These are phyloP conservation scores for Pinctada fucata DNA, from an alignment of 2,888 invertebrate genomes.

Conservation along the genomic window DNA sequence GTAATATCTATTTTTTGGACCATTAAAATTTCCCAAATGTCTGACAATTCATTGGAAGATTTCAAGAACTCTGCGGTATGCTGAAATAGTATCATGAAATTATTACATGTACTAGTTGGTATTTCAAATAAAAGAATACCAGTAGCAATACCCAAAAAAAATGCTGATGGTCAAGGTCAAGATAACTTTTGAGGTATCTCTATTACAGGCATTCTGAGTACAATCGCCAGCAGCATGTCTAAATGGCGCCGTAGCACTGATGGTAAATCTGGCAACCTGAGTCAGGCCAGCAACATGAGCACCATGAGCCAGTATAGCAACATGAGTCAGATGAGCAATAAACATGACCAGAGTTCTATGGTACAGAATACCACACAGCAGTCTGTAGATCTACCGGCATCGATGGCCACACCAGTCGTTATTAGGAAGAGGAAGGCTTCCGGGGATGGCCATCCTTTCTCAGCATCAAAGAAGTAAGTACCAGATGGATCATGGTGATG, in stretches of 20 bases:
- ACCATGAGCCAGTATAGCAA: slow-evolving; percentile 46
- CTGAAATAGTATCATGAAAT: too few relatives aligned
- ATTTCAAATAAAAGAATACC: too few relatives aligned
- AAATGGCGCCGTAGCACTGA: slow-evolving; percentile 69
- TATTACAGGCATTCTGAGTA: slow-evolving; percentile 68
- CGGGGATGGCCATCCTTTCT: slow-evolving; percentile 63
- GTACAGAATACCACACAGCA: slow-evolving; percentile 19
- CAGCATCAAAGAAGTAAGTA: slow-evolving; percentile 70
- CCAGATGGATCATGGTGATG: neutral
- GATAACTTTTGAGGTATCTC: too few relatives aligned
- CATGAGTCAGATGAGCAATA: slow-evolving; percentile 40
- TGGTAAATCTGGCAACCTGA: slow-evolving; percentile 56
- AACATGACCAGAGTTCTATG: slow-evolving; percentile 27
- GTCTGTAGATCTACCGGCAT: slow-evolving; percentile 18
- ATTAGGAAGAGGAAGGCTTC: slow-evolving; percentile 66
- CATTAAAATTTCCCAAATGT: too few relatives aligned
- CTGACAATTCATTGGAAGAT: too few relatives aligned
- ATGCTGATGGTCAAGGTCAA: too few relatives aligned
- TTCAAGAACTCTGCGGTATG: too few relatives aligned
- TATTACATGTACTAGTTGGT: too few relatives aligned
- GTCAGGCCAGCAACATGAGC: slow-evolving; percentile 51
- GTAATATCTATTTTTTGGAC: too few relatives aligned
- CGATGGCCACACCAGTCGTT: slow-evolving; percentile 64
- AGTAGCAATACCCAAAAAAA: too few relatives aligned
- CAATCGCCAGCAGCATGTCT: slow-evolving; percentile 70